A percentile compares a stretch with the other conserved stretches of the same genome.
Evolutionary conservation across 2,113 vertebrate genomes (phyloP).

Genomic region (Psettodes erumei): DNA sequence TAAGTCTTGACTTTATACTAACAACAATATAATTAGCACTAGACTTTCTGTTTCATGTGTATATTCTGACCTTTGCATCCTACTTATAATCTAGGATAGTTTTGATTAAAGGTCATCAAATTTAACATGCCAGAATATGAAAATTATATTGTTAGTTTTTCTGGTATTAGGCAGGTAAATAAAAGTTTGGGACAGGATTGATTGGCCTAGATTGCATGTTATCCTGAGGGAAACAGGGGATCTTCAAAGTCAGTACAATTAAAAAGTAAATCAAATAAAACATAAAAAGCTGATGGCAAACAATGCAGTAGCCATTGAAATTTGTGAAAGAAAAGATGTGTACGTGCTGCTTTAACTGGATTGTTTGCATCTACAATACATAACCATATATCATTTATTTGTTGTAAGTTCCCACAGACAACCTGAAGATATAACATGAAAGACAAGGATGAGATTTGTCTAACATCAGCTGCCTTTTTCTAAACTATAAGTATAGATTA

Average conservation of each 20-base stretch:
- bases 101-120: background rate
- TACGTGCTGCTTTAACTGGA: background rate
- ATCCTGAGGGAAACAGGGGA: background rate
- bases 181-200: no score
- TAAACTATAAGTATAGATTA: conserved; percentile 35
- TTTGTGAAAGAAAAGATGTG: background rate
- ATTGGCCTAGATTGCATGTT: background rate
- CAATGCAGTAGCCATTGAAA: background rate
- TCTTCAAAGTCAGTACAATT: background rate
- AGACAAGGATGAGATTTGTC: background rate
- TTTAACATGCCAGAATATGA: no score
- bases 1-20: background rate
- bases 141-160: background rate
- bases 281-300: background rate
- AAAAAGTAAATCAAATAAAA: no score
- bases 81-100: background rate
- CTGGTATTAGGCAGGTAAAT: background rate
- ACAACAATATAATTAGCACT: background rate
- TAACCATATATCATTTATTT: conserved; percentile 6
- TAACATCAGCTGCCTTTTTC: conserved; percentile 16
- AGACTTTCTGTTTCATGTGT: background rate
- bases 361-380: background rate
- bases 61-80: background rate
- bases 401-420: background rate
- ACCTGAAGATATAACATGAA: background rate